phyloP scores from a whole-genome alignment of 2,113 vertebrate genomes.

The Hassar affinis region DNA sequence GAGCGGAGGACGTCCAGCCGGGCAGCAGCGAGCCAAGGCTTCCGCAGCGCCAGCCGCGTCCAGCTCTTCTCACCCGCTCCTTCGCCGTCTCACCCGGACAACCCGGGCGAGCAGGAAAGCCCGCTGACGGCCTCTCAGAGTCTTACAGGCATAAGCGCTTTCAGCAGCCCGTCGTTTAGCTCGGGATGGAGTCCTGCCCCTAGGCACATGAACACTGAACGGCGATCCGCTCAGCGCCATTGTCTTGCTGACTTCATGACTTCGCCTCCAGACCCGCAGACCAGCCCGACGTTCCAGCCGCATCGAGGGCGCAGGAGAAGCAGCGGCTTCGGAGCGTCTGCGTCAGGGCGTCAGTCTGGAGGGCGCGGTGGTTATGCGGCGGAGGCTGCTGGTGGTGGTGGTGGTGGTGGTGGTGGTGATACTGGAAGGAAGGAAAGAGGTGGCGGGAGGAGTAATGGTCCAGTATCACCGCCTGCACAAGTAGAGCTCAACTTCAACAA shows the following conservation, averaged over 20 bases:
- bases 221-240: slow-evolving; percentile 70
- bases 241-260: slow-evolving; percentile 80
- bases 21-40: slow-evolving; percentile 56
- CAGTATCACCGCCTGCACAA: slow-evolving; percentile 64
- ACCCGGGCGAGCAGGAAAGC: slow-evolving; percentile 52
- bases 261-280: slow-evolving; percentile 67
- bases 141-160: slow-evolving; percentile 61
- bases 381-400: slow-evolving; percentile 76
- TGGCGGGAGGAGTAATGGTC: slow-evolving; percentile 60
- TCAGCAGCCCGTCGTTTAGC: slow-evolving; percentile 76
- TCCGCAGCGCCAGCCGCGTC: slow-evolving; percentile 71
- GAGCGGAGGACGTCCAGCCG: slow-evolving; percentile 60
- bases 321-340: slow-evolving; percentile 36
- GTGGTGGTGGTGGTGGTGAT: slow-evolving; percentile 75
- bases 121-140: slow-evolving; percentile 46
- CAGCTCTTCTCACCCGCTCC: slow-evolving; percentile 83
- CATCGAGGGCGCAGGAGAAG: slow-evolving; percentile 76
- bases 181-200: slow-evolving; percentile 65
- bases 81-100: slow-evolving; percentile 53
- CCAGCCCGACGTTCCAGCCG: slow-evolving; percentile 59
- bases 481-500: slow-evolving; percentile 86
- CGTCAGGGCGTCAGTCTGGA: slow-evolving; percentile 63
- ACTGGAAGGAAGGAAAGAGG: slow-evolving; percentile 67
- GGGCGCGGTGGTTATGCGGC: slow-evolving; percentile 64
- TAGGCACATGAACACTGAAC: slow-evolving; percentile 70